Conservation (phyloP, 1,140 invertebrate species). For the Caerostris extrusa region DNA sequence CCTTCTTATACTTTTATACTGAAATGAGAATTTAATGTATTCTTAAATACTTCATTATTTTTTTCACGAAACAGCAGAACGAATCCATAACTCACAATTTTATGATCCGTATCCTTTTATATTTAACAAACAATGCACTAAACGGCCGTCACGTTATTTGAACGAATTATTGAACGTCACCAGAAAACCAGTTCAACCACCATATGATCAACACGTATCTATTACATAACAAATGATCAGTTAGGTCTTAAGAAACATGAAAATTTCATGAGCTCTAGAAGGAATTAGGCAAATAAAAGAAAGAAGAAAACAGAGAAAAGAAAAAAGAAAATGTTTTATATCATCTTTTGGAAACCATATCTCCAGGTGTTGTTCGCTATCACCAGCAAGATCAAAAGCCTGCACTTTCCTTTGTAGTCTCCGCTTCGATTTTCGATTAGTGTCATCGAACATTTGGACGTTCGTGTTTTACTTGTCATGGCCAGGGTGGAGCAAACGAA, state of each 20-base stretch:
- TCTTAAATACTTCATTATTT: too few species aligned
- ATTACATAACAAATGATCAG: neutral
- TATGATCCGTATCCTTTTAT: too few species aligned
- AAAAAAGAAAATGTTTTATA: neutral
- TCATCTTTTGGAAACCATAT: neutral
- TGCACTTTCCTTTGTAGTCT: neutral
- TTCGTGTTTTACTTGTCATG: neutral
- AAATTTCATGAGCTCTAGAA: neutral
- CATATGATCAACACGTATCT: too few species aligned
- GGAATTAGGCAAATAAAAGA: neutral
- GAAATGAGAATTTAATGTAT: too few species aligned
- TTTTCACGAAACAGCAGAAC: too few species aligned
- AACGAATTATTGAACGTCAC: too few species aligned
- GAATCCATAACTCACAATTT: too few species aligned
- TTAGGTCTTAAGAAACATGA: neutral
- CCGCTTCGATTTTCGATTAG: constrained; percentile 34
- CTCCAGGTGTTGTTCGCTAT: neutral
- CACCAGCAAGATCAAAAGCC: neutral
- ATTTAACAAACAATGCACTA: too few species aligned
- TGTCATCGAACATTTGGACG: neutral
- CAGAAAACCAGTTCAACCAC: too few species aligned
- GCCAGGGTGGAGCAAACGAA: neutral
- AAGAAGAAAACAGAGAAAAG: neutral
- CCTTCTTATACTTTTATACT: too few species aligned
- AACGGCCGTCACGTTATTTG: too few species aligned